These are phyloP conservation scores for Cremastinae sp. DNA, from an alignment of 2,888 invertebrate species.

Conservation along the genomic window DNA sequence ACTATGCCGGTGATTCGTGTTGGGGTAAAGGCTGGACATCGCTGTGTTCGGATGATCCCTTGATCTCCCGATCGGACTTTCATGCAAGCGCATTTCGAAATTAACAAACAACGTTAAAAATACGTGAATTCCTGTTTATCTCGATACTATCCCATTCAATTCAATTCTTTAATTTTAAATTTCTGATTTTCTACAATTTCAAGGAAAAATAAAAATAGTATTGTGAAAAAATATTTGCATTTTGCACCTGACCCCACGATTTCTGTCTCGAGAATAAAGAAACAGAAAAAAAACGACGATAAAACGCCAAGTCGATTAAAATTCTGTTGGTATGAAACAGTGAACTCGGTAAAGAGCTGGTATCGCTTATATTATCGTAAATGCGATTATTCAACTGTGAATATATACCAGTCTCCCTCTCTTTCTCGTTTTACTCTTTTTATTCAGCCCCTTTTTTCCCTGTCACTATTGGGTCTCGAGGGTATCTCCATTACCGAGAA, in stretches of 20 bases:
- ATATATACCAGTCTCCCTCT: neutral
- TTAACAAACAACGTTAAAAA: too few species aligned
- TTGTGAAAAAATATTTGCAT: too few species aligned
- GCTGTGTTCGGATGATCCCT: too few species aligned
- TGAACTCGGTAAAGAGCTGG: neutral
- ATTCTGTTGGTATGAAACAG: neutral
- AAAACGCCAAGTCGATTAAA: neutral
- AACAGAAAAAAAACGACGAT: too few species aligned
- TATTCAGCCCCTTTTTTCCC: neutral
- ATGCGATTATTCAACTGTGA: slow-evolving; percentile 38
- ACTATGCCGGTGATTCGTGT: too few species aligned
- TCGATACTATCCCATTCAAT: neutral
- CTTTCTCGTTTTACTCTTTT: slow-evolving; percentile 11
- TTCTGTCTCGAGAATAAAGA: too few species aligned
- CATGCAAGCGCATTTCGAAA: too few species aligned
- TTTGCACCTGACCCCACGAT: too few species aligned
- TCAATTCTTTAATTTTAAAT: slow-evolving; percentile 5
- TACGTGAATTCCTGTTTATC: neutral
- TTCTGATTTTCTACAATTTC: too few species aligned
- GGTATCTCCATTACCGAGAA: slow-evolving; percentile 8
- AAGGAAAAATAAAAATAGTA: too few species aligned
- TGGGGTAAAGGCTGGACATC: too few species aligned
- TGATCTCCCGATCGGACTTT: too few species aligned
- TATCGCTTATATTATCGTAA: slow-evolving; percentile 22
- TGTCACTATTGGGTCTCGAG: neutral